Evolutionary conservation across 2,797 vertebrate genomes (phyloP), one percentile per base, ranked within the genome.

Genomic region (Sparus aurata): DNA sequence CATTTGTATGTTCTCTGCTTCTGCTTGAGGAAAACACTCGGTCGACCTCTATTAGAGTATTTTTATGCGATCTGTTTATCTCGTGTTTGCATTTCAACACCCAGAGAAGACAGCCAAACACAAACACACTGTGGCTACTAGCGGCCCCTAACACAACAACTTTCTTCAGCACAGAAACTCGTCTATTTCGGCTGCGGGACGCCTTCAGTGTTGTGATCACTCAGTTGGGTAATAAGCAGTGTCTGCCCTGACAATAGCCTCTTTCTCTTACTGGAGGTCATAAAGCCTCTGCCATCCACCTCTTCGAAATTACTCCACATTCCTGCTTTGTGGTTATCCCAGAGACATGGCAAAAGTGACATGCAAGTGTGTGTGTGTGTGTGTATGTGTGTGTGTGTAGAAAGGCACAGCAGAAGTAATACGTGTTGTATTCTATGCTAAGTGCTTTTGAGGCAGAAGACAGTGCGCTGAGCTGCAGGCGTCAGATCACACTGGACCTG

Each of bases 281-380:
- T 72, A 67, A 82, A 85, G 65, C 82, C 84, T 72, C 77, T 47
- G 74, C 81, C 54, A 38, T 82, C 84, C 85, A 84, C 86, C 68
- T 88, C 90, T 64, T 90, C 74, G 54, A 68, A 85, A 85, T 84
- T 18, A 82, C 79, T 84, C 78, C 43, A 68, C 88, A 91, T 93
- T 93, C 89, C 82, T 82, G 15, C 41, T 66, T 22, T 41, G 65
- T 57, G 54, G 52, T 79, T 68, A 45, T 89, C 84, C 63, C 76
- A 41, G 75, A 84, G 79, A 83, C 49, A 20, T 62, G 87, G 60
- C 52, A 83, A 74, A 90, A 83, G 47, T 85, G 38, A 15, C 86
- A 85, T 5, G 63, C 27, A 23, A 73, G 71, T 84, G 75, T 68
- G 60, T 63, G 74, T 27, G 47, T 55, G 58, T 30, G 22, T 53